Evolutionary conservation across 2,888 invertebrate genomes (phyloP).

Genomic region (Dicycla oo): DNA sequence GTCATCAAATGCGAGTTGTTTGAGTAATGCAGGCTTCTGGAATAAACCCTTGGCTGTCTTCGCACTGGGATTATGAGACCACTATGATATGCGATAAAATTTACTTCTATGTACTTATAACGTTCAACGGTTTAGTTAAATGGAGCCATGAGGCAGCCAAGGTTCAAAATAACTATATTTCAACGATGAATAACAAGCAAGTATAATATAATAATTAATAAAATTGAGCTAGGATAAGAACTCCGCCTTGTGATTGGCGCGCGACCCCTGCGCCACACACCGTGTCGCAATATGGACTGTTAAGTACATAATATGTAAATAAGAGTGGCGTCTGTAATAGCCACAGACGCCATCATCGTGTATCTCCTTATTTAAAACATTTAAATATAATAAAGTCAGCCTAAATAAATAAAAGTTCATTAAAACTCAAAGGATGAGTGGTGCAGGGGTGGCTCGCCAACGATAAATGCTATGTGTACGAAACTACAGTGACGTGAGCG

Average conservation of each 20-base stretch:
- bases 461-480: slow-evolving; percentile 56
- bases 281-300: slow-evolving; percentile 15
- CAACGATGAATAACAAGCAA: slow-evolving; percentile 85
- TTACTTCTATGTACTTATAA: slow-evolving; percentile 64
- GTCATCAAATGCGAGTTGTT: slow-evolving; percentile 82
- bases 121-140: slow-evolving; percentile 59
- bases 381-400: slow-evolving; percentile 38
- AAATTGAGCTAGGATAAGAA: slow-evolving; percentile 88
- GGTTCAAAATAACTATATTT: slow-evolving; percentile 71
- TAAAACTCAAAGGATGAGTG: slow-evolving; percentile 30
- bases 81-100: slow-evolving; percentile 67
- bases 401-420: slow-evolving; percentile 52
- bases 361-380: slow-evolving; percentile 33
- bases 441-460: slow-evolving; percentile 36
- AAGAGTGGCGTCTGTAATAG: slow-evolving; percentile 42
- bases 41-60: slow-evolving; percentile 61
- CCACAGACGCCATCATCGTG: slow-evolving; percentile 32
- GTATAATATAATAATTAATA: slow-evolving; percentile 82
- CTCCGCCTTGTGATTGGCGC: slow-evolving; percentile 72
- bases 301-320: slow-evolving; percentile 58
- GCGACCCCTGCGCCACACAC: slow-evolving; percentile 60
- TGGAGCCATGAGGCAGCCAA: slow-evolving; percentile 63
- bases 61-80: slow-evolving; percentile 57
- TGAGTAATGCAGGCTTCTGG: slow-evolving; percentile 74
- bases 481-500: slow-evolving; percentile 52